These are phyloP conservation scores for Aricia artaxerxes DNA, from an alignment of 2,888 invertebrate genomes.

Conservation along the genomic window DNA sequence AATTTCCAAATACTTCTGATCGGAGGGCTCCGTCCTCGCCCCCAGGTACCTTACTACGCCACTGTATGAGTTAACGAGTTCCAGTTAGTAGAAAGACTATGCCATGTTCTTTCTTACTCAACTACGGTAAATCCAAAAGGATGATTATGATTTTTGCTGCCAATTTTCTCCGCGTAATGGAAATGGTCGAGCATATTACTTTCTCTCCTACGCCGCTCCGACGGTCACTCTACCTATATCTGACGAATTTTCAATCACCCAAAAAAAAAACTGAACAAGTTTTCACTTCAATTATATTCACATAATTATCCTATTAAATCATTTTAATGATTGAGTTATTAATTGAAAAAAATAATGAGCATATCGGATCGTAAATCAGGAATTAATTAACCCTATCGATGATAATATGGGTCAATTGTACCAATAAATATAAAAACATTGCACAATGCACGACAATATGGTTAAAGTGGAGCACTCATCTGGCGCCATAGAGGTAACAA, in stretches of 20 bases:
- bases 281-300: background rate
- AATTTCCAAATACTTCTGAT: background rate
- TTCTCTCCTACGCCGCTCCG: no score
- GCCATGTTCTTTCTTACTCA: no score
- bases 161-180: no score
- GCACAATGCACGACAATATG: constrained; percentile 12
- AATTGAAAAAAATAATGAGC: background rate
- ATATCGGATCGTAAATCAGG: background rate
- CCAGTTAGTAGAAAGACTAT: no score
- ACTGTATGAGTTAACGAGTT: no score
- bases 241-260: no score
- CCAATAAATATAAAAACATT: constrained; percentile 18
- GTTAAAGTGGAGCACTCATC: background rate
- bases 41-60: no score
- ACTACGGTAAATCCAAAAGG: no score
- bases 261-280: no score
- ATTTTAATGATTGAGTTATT: background rate
- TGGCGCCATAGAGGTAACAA: constrained; percentile 11
- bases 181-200: no score
- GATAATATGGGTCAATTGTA: constrained; percentile 3
- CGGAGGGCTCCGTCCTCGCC: background rate
- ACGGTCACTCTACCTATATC: no score
- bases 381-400: constrained; percentile 10
- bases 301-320: background rate
- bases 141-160: no score